Evolutionary conservation across 2,888 invertebrate species (phyloP), one percentile per base, ranked within the genome.

Genomic region (Mesorhabditis spiculigera): DNA sequence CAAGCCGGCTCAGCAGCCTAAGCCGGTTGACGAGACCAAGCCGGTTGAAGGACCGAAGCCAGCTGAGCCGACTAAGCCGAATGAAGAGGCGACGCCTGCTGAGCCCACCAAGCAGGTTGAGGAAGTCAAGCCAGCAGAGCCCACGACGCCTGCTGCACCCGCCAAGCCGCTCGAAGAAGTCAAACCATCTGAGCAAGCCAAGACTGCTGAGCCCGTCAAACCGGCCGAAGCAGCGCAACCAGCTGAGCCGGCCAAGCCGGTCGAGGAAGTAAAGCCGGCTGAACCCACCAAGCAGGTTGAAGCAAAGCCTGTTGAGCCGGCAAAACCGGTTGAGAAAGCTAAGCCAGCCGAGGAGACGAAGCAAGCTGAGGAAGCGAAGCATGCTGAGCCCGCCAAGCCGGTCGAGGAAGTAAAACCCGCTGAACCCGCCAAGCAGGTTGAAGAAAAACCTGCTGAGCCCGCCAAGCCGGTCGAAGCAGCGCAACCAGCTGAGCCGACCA

Each of bases 251-350:
- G 28, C 44, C 43, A 10, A 41, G 5, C 45, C 44, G 6, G 50
- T 45, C 8, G 64, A 16, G 45, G 72, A 75, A 45, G 70, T 65
- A n/a, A 70, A 71, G 68, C 67, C 73, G 58, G 65, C 28, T 4
- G 70, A 68, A 44, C 64, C 44, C 58, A 43, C 64, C 45, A 62
- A 67, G 42, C 58, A 66, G 13, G 65, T 42, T 28, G 67, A 67
- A 13, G 67, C 43, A 3, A 67, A 64, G 16, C 13, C 61, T n/a
- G 65, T 65, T 43, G 66, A 70, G 62, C 63, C 66, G 13, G 8
- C 10, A 10, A n/a, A 10, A 3, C 8, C 8, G 65, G 43, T 43
- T 43, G 65, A 65, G 44, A 16, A 65, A 16, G 42, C 44, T 43
- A 65, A 65, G 10, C 8, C n/a, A 28, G 43, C 43, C 8, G 43